phyloP scores from a whole-genome alignment of 2,113 vertebrate genomes.

The Heterotis niloticus region DNA sequence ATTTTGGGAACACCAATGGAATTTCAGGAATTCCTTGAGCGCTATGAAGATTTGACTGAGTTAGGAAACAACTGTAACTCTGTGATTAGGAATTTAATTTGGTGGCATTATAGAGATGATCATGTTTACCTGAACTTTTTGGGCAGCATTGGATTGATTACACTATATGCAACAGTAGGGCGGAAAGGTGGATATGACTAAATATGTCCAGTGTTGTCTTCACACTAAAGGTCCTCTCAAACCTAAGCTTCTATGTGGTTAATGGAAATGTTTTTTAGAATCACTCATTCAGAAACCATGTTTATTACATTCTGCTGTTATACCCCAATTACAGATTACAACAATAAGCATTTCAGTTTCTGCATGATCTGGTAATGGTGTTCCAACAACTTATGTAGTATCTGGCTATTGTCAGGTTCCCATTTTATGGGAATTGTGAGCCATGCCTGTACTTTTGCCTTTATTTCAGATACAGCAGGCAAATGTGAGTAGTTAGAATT shows the following conservation, averaged over 20 bases:
- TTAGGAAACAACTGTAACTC: constrained; percentile 51
- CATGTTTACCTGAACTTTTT: background rate
- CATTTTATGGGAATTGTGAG: background rate
- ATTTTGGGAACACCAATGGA: constrained; percentile 44
- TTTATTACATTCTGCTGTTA: no score
- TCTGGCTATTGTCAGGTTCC: no score
- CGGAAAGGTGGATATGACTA: background rate
- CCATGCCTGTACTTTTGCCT: background rate
- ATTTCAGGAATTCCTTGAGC: constrained; percentile 61
- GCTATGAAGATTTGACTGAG: constrained; percentile 45
- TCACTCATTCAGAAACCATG: background rate
- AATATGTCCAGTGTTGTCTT: background rate
- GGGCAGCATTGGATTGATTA: background rate
- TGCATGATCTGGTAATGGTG: no score
- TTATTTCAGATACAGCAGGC: constrained; percentile 2
- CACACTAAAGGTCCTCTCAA: background rate
- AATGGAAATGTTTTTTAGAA: background rate
- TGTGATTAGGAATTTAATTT: constrained; percentile 50
- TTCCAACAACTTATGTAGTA: no score
- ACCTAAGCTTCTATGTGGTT: background rate
- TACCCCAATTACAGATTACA: no score
- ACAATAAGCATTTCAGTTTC: no score
- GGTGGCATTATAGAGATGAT: constrained; percentile 27
- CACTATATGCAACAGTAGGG: background rate
- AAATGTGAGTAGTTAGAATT: background rate